These are phyloP conservation scores for Lerema accius DNA, from an alignment of 1,140 invertebrate genomes.

Conservation along the genomic window DNA sequence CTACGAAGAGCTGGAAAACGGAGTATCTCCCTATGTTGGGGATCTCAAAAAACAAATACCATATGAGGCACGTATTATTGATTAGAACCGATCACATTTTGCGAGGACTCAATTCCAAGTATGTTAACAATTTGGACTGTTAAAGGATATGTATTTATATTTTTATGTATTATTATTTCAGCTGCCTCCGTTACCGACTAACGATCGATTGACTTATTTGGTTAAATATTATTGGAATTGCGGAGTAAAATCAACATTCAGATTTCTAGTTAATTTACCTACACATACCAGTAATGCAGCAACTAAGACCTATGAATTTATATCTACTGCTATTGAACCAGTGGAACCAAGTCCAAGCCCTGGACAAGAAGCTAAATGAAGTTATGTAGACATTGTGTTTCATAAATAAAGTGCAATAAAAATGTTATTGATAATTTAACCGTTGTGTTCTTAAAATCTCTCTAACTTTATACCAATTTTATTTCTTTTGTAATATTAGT, in stretches of 20 bases:
- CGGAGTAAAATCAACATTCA: constrained; percentile 82
- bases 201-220: constrained; percentile 76
- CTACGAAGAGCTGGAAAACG: constrained; percentile 79
- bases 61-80: constrained; percentile 82
- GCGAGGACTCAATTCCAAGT: too few relatives aligned
- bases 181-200: constrained; percentile 82
- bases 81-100: too few relatives aligned
- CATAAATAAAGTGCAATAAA: constrained; percentile 24
- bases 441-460: too few relatives aligned
- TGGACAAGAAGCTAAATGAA: constrained; percentile 48
- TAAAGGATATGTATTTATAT: too few relatives aligned
- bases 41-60: constrained; percentile 81
- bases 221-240: constrained; percentile 83
- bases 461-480: too few relatives aligned
- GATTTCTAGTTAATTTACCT: constrained; percentile 79
- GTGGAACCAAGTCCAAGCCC: constrained; percentile 44
- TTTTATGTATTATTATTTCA: constrained; percentile 71
- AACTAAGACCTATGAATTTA: constrained; percentile 59
- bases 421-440: constrained; percentile 13
- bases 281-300: constrained; percentile 69
- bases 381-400: constrained; percentile 5
- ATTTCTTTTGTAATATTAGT: too few relatives aligned
- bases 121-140: too few relatives aligned
- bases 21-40: constrained; percentile 80
- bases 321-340: constrained; percentile 56